phyloP scores from a whole-genome alignment of 2,113 vertebrate species.

The Felis chaus region DNA sequence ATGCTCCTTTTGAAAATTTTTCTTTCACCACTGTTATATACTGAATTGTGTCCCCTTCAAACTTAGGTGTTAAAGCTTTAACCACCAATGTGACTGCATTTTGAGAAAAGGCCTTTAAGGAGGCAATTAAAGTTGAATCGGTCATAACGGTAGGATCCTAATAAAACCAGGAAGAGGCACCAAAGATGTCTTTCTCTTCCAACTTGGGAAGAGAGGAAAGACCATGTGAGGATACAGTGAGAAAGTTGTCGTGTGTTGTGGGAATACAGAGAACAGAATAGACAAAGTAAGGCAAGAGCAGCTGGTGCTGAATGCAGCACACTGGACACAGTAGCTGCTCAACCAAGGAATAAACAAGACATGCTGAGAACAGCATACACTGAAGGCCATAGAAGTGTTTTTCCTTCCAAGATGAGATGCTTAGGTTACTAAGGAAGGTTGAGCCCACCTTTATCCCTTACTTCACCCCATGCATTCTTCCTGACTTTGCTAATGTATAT shows the following conservation, averaged over 20 bases:
- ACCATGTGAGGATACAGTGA: fast-evolving
- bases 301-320: too few relatives aligned
- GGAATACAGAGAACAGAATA: too few relatives aligned
- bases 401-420: too few relatives aligned
- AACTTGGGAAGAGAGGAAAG: neutral
- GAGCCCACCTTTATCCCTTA: too few relatives aligned
- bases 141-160: fast-evolving
- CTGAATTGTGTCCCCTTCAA: neutral
- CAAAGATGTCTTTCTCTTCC: neutral
- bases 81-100: neutral
- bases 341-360: too few relatives aligned
- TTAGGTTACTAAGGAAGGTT: too few relatives aligned
- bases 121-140: neutral
- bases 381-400: too few relatives aligned
- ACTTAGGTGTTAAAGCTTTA: neutral
- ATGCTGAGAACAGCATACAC: too few relatives aligned
- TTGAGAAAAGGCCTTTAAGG: neutral
- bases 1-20: neutral
- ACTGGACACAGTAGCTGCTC: too few relatives aligned
- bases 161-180: neutral
- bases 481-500: too few relatives aligned
- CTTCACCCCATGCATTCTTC: too few relatives aligned
- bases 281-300: too few relatives aligned
- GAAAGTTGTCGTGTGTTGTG: neutral
- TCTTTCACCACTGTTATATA: neutral